These are phyloP conservation scores for Lepidonotus clava DNA, from an alignment of 2,888 invertebrate species.

Conservation along the genomic window DNA sequence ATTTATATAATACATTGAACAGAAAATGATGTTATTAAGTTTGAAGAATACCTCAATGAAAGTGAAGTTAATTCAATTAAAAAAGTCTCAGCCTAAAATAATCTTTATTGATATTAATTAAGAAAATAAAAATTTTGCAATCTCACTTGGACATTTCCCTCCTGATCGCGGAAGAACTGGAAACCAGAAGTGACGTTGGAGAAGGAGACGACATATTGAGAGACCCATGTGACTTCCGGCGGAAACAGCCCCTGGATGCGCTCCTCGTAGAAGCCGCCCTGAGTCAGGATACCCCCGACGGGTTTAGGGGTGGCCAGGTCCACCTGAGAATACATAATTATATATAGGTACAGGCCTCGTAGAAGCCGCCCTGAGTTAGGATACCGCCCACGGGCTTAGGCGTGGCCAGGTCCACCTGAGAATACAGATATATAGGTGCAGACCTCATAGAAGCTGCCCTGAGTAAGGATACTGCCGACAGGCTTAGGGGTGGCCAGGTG, in stretches of 20 bases:
- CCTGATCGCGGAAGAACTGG: neutral
- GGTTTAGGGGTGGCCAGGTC: constrained; percentile 56
- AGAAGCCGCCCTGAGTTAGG: constrained; percentile 61
- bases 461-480: constrained; percentile 57
- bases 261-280: constrained; percentile 62
- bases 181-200: constrained; percentile 54
- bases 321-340: constrained; percentile 14
- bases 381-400: constrained; percentile 58
- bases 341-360: constrained; percentile 45
- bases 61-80: too few relatives aligned
- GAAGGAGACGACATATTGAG: constrained; percentile 53
- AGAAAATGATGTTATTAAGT: neutral
- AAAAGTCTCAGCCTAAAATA: too few relatives aligned
- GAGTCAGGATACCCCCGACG: constrained; percentile 58
- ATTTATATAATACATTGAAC: neutral
- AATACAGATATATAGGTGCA: too few relatives aligned
- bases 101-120: too few relatives aligned
- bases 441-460: constrained; percentile 62
- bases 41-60: neutral
- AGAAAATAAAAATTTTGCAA: neutral
- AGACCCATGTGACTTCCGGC: constrained; percentile 52
- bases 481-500: constrained; percentile 56
- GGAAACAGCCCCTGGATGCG: constrained; percentile 54
- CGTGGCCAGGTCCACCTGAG: constrained; percentile 54
- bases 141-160: constrained; percentile 25